Conservation (phyloP, 2,888 invertebrate species). For the Hemicrepidius hirtus region DNA sequence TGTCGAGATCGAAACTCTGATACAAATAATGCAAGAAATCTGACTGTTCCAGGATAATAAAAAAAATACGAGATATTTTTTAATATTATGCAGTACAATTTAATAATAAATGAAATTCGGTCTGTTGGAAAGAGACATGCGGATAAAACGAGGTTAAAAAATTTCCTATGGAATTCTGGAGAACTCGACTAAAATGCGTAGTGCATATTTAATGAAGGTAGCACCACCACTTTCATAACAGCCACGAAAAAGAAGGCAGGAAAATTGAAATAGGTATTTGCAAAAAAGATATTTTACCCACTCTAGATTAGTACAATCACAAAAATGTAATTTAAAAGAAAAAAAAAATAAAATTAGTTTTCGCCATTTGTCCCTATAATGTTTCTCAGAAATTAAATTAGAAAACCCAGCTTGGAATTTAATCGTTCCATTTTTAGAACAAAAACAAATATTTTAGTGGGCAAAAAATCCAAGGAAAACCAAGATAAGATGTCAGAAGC, state of each 20-base stretch:
- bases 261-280: slow-evolving; percentile 20
- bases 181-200: slow-evolving; percentile 36
- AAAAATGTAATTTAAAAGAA: no score
- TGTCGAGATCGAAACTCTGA: background rate
- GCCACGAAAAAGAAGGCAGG: background rate
- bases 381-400: no score
- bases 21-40: background rate
- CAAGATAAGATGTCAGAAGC: no score
- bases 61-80: background rate
- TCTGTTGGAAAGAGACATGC: slow-evolving; percentile 19
- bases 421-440: no score
- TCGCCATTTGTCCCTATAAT: no score
- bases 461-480: no score
- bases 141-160: slow-evolving; percentile 29
- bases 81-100: slow-evolving; percentile 31
- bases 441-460: no score
- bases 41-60: background rate
- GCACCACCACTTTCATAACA: slow-evolving; percentile 17
- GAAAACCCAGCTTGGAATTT: no score
- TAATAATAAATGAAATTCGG: slow-evolving; percentile 28
- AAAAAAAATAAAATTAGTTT: no score
- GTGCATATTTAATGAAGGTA: slow-evolving; percentile 35
- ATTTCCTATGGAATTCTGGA: slow-evolving; percentile 31
- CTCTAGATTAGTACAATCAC: no score
- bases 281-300: slow-evolving; percentile 4